Evolutionary conservation across 2,888 invertebrate genomes (phyloP).

Genomic region (Tricholauxania praeusta): DNA sequence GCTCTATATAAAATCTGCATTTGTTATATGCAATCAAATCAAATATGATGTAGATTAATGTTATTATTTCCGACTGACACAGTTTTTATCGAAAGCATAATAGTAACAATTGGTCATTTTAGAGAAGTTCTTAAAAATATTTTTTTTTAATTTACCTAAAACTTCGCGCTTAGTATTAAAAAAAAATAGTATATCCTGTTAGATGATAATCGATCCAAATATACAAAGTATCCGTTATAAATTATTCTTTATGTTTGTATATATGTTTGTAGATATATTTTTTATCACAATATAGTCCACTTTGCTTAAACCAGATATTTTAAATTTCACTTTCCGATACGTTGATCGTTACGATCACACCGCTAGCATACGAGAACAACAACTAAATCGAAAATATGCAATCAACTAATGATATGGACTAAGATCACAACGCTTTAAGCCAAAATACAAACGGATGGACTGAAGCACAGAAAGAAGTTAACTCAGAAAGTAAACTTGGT

Average conservation of each 20-base stretch:
- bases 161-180: slow-evolving; percentile 2
- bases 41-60: too few relatives aligned
- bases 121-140: too few relatives aligned
- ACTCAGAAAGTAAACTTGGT: too few relatives aligned
- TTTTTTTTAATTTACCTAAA: slow-evolving; percentile 6
- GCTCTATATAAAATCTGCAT: too few relatives aligned
- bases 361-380: slow-evolving; percentile 59
- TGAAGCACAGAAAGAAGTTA: too few relatives aligned
- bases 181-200: slow-evolving; percentile 18
- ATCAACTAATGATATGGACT: slow-evolving; percentile 48
- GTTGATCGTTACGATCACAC: slow-evolving; percentile 37
- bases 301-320: slow-evolving; percentile 5
- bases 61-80: too few relatives aligned
- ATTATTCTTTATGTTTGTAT: not conserved
- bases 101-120: too few relatives aligned
- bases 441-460: slow-evolving; percentile 21
- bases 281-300: not conserved
- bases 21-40: too few relatives aligned
- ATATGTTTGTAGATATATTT: slow-evolving; percentile 14
- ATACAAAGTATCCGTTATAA: not conserved
- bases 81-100: too few relatives aligned
- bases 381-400: slow-evolving; percentile 58
- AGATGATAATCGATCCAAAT: slow-evolving; percentile 3
- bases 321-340: slow-evolving; percentile 39
- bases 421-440: slow-evolving; percentile 33